These are phyloP conservation scores for Pelecanus crispus DNA, from an alignment of 2,113 vertebrate species.

Conservation along the genomic window DNA sequence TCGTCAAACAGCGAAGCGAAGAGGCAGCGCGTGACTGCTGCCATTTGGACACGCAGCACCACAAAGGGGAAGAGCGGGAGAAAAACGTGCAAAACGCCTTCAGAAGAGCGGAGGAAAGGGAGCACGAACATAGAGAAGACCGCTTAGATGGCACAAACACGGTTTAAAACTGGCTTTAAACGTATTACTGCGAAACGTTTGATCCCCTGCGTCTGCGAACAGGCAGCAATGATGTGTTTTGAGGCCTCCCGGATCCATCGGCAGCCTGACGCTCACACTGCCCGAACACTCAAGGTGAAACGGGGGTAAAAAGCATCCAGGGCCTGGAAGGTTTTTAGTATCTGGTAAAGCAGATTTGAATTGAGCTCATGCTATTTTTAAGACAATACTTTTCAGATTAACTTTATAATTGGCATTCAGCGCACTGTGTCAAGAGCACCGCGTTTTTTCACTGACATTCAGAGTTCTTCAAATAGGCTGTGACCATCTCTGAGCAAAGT, in stretches of 20 bases:
- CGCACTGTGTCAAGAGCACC: neutral
- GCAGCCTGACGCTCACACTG: neutral
- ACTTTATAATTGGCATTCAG: rapidly evolving
- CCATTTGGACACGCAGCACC: rapidly evolving
- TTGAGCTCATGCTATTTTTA: neutral
- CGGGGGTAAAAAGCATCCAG: rapidly evolving
- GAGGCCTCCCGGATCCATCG: neutral
- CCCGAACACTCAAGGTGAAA: neutral
- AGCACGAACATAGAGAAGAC: neutral
- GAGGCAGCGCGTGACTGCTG: rapidly evolving
- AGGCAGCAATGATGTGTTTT: rapidly evolving
- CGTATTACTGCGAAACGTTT: rapidly evolving
- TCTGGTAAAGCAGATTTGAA: neutral
- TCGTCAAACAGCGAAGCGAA: neutral
- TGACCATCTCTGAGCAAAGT: rapidly evolving
- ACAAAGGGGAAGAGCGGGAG: neutral
- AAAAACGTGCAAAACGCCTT: neutral
- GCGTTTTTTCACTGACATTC: rapidly evolving
- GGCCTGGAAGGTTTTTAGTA: neutral
- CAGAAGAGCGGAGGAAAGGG: neutral
- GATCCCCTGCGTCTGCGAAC: neutral
- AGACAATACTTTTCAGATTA: neutral
- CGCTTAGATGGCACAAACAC: neutral
- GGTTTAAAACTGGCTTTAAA: neutral
- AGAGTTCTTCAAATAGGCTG: neutral